These are phyloP conservation scores for Mythimna pallens DNA, from an alignment of 2,888 invertebrate genomes.

Conservation along the genomic window DNA sequence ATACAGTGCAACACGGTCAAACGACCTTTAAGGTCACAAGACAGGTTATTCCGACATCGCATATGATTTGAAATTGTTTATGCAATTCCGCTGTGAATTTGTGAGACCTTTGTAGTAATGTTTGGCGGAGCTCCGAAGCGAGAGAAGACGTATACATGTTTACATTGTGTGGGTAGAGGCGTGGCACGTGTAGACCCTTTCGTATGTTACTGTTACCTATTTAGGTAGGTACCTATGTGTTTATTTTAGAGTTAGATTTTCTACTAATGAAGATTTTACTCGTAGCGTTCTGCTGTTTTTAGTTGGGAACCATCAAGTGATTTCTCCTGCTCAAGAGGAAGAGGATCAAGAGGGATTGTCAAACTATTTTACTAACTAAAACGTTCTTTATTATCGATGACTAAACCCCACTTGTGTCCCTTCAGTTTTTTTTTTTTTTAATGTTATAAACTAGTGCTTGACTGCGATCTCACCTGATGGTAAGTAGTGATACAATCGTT, in stretches of 20 bases:
- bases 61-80: constrained; percentile 37
- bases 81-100: constrained; percentile 30
- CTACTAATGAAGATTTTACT: too few relatives aligned
- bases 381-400: too few relatives aligned
- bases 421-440: too few relatives aligned
- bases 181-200: constrained; percentile 34
- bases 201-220: neutral
- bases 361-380: too few relatives aligned
- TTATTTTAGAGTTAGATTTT: neutral
- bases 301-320: too few relatives aligned
- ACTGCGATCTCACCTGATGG: too few relatives aligned
- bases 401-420: too few relatives aligned
- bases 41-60: constrained; percentile 46
- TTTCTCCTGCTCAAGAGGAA: too few relatives aligned
- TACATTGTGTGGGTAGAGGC: neutral
- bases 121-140: constrained; percentile 11
- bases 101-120: constrained; percentile 2
- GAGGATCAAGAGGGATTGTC: too few relatives aligned
- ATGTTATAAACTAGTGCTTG: too few relatives aligned
- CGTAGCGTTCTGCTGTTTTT: too few relatives aligned
- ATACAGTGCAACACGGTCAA: constrained; percentile 31
- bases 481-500: too few relatives aligned
- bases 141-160: neutral
- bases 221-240: neutral
- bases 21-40: constrained; percentile 40